These are phyloP conservation scores for Xenopus petersii DNA, from an alignment of 2,797 vertebrate genomes.

Conservation along the genomic window DNA sequence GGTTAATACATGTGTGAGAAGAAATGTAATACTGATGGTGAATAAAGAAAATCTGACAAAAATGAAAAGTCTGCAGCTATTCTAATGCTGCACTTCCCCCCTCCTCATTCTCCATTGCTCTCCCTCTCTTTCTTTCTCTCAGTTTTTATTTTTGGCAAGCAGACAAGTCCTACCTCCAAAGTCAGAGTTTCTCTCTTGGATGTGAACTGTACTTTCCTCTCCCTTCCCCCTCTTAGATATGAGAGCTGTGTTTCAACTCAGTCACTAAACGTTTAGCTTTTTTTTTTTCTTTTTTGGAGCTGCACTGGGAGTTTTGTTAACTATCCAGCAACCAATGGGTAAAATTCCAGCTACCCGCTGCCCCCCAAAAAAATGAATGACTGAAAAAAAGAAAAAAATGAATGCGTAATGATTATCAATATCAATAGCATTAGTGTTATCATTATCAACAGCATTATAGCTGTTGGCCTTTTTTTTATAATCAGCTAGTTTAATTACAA, in stretches of 20 bases:
- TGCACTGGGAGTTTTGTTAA: slow-evolving; percentile 27
- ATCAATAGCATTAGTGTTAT: neutral
- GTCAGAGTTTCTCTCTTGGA: slow-evolving; percentile 47
- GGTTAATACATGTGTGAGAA: slow-evolving; percentile 13
- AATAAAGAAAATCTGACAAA: slow-evolving; percentile 35
- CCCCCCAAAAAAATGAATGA: neutral
- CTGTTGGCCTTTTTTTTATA: too few relatives aligned
- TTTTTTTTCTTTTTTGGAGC: slow-evolving; percentile 24
- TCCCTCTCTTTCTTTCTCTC: slow-evolving; percentile 10
- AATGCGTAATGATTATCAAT: neutral
- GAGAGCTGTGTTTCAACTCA: slow-evolving; percentile 44
- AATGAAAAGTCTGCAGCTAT: slow-evolving; percentile 18
- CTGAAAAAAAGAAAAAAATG: neutral
- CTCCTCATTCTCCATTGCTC: slow-evolving; percentile 27
- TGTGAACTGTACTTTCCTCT: slow-evolving; percentile 60
- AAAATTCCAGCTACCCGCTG: neutral
- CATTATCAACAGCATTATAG: too few relatives aligned
- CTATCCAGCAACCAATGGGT: slow-evolving; percentile 1
- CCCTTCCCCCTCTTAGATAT: slow-evolving; percentile 40
- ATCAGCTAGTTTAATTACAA: too few relatives aligned
- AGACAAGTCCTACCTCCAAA: slow-evolving; percentile 50
- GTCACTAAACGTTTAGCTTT: slow-evolving; percentile 41
- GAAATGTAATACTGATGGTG: slow-evolving; percentile 36
- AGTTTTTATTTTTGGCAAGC: slow-evolving; percentile 16
- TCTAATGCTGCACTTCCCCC: slow-evolving; percentile 10